A percentile compares a stretch with the other conserved stretches of the same genome.
phyloP scores from a whole-genome alignment of 2,888 invertebrate genomes.

The Ligdia adustata region DNA sequence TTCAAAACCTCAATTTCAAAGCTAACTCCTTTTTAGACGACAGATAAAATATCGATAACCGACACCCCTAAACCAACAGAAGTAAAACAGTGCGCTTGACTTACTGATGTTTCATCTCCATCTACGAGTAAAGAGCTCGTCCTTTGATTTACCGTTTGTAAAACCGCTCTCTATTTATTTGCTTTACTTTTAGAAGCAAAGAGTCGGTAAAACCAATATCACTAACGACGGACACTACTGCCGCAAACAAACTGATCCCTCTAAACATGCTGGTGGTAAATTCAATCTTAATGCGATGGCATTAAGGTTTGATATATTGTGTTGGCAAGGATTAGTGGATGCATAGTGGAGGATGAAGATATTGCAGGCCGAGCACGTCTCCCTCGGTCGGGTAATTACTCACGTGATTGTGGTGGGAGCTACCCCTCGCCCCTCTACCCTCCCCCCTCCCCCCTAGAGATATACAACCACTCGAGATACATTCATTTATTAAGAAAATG shows the following conservation, averaged over 20 bases:
- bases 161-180: slow-evolving; percentile 10
- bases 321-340: neutral
- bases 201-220: slow-evolving; percentile 25
- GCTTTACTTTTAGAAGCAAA: neutral
- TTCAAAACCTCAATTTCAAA: no score
- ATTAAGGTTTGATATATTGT: slow-evolving; percentile 4
- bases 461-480: no score
- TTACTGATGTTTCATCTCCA: no score
- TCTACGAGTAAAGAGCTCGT: no score
- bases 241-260: slow-evolving; percentile 13
- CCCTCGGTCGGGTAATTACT: slow-evolving; percentile 50
- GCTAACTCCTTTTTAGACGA: no score
- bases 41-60: no score
- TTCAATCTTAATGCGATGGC: neutral
- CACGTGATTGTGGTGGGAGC: slow-evolving; percentile 52
- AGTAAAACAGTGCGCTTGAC: no score
- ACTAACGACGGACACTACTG: slow-evolving; percentile 26
- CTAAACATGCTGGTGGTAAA: no score
- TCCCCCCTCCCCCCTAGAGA: no score
- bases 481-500: no score
- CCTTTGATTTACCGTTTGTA: slow-evolving; percentile 1
- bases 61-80: no score
- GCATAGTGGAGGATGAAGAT: slow-evolving; percentile 23
- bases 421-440: no score
- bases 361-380: slow-evolving; percentile 49